These are phyloP conservation scores for Apodemus sylvaticus DNA, from an alignment of 2,113 vertebrate species.

Conservation along the genomic window DNA sequence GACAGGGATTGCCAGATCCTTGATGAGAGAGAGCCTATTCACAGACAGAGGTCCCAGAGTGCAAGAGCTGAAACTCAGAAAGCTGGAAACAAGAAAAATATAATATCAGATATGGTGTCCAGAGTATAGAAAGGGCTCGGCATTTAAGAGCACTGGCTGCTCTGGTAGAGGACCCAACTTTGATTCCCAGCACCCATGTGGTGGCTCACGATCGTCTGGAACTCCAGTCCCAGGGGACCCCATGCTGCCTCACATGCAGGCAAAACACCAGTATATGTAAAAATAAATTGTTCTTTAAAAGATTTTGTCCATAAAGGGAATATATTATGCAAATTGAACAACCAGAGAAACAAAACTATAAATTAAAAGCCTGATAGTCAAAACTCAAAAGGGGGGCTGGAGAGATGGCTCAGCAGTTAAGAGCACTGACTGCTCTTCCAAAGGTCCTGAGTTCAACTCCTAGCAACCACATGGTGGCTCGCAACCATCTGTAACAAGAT, in stretches of 20 bases:
- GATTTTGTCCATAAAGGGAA: neutral
- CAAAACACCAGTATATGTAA: neutral
- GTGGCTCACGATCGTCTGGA: neutral
- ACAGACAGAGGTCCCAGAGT: neutral
- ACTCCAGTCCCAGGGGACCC: neutral
- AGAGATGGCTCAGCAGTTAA: no score
- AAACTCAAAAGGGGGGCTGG: neutral
- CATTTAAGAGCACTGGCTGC: neutral
- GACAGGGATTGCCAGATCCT: neutral
- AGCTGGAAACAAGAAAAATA: neutral
- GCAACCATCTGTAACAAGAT: no score
- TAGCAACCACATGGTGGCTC: no score
- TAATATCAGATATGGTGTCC: neutral
- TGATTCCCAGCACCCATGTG: neutral
- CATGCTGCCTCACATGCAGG: neutral
- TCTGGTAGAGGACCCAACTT: neutral
- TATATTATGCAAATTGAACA: constrained; percentile 12
- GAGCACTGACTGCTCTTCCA: no score
- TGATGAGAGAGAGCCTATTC: neutral
- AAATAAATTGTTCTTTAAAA: neutral
- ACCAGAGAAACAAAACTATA: constrained; percentile 15
- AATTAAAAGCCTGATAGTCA: constrained; percentile 14
- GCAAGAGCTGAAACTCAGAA: neutral
- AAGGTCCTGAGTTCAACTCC: no score
- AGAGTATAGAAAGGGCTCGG: neutral